Evolutionary conservation across 2,888 invertebrate genomes (phyloP).

Genomic region (Zygothrica quintamaculata): DNA sequence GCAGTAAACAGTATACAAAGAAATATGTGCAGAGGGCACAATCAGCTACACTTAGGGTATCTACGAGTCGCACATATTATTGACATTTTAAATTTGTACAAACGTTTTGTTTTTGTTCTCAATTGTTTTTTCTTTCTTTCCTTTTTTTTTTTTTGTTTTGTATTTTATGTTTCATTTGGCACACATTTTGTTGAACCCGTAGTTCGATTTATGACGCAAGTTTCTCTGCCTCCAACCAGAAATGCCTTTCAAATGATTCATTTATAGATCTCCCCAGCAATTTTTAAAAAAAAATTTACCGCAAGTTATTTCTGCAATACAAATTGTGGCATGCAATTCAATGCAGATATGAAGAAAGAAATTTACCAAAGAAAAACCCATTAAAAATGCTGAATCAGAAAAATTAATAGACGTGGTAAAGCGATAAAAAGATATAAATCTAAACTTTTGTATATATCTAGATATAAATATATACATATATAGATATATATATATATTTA

Average conservation of each 20-base stretch:
- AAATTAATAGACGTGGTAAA: constrained; percentile 3
- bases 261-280: constrained; percentile 19
- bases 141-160: constrained; percentile 15
- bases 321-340: not conserved
- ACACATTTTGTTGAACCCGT: constrained; percentile 58
- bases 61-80: not conserved
- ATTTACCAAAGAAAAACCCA: constrained; percentile 7
- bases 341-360: not conserved
- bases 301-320: constrained; percentile 8
- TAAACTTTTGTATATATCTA: too few species aligned
- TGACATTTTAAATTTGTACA: not conserved
- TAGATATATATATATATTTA: constrained; percentile 17
- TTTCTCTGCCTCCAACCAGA: constrained; percentile 37
- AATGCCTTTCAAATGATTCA: constrained; percentile 58
- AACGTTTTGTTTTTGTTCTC: constrained; percentile 1
- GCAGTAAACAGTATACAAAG: too few species aligned
- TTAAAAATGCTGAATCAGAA: constrained; percentile 40
- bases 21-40: too few species aligned
- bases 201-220: constrained; percentile 71
- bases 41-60: too few species aligned
- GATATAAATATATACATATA: constrained; percentile 1
- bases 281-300: too few species aligned
- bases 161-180: constrained; percentile 64
- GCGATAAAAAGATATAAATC: not conserved
- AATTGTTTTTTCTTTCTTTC: constrained; percentile 12